Base-by-base conservation (phyloP, 2,888 invertebrate species). In the Caenorhabditis macrosperma region DNA sequence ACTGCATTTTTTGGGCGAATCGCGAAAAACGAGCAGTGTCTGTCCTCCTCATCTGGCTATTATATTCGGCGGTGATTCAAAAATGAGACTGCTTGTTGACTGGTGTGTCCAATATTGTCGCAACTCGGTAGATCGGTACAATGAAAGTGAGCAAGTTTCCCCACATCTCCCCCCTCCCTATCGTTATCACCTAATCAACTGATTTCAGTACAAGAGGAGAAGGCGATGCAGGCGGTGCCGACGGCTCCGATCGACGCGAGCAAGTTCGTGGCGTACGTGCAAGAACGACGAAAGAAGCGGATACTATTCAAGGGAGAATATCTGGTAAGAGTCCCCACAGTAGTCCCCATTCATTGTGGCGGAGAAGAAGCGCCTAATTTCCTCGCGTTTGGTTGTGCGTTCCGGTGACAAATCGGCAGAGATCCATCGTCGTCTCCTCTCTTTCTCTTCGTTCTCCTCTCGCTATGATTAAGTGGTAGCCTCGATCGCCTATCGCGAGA, bases 301-400 rank as follows among this genome's bases (percentile, higher is more conserved):
- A 90, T 90, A 82, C 71, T 90, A 6, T 91, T 90, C 82, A 91
- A 90, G 74, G 90, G 90, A 81, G 90, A 90, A 83, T 90, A 89
- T 69, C 78, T 90, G 84, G 90, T 90, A 26, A 75, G n/a, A 9
- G 86, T 50, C 26, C 5, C 30, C 69, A 35, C 59, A 22, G n/a
- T 17, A 17, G 1, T 35, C 26, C 22, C 30, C 4, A 20, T 48
- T 63, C 10, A 15, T 24, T 44, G 17, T 35, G 35, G 4, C 5
- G 17, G 17, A 33, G 4, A 28, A 54, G 28, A 26, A 5, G 38
- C 44, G 44, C 9, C 20, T 17, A 54, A 52, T 44, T 35, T 33
- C 35, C 1, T 46, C 17, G 22, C 66, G 20, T 38, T 20, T 50
- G 26, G 12, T 30, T 28, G 15, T 28, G 26, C 38, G 35, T n/a